Percentiles rank a stretch among this genome's conserved stretches.
Conservation (phyloP, 2,113 vertebrate species). For the Malaclemys terrapin region DNA sequence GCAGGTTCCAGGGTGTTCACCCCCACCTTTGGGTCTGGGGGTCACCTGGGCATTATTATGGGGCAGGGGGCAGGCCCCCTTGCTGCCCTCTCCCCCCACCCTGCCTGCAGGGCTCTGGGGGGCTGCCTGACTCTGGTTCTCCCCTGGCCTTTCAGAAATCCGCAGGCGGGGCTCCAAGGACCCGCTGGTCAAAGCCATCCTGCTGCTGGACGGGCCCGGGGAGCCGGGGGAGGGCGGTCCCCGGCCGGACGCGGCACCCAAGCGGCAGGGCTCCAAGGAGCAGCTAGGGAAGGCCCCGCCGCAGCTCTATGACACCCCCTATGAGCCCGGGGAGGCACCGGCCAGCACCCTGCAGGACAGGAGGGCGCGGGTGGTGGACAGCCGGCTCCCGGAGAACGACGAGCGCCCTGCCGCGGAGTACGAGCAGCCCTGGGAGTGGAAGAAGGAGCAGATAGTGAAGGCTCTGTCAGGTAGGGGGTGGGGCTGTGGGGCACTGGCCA, state of each 20-base stretch:
- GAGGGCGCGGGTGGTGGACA: slow-evolving; percentile 15
- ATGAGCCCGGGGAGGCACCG: slow-evolving; percentile 40
- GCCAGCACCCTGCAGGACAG: background rate
- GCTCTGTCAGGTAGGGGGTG: slow-evolving; percentile 85
- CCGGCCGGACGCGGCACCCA: slow-evolving; percentile 45
- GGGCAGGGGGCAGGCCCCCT: too few species aligned
- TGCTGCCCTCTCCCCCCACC: too few species aligned
- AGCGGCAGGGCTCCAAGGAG: slow-evolving; percentile 67
- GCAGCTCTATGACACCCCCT: slow-evolving; percentile 83
- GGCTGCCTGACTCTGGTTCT: background rate
- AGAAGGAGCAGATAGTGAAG: slow-evolving; percentile 88
- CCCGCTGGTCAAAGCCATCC: slow-evolving; percentile 89
- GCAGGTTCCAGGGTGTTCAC: background rate
- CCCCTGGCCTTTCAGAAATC: slow-evolving; percentile 82
- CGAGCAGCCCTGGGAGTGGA: slow-evolving; percentile 93
- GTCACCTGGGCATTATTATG: too few species aligned
- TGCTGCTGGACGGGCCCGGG: slow-evolving; percentile 80
- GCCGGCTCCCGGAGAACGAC: slow-evolving; percentile 80
- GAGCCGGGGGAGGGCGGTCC: slow-evolving; percentile 71
- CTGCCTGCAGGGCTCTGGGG: too few species aligned
- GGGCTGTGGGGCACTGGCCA: background rate
- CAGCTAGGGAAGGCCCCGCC: slow-evolving; percentile 52
- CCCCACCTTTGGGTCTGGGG: too few species aligned
- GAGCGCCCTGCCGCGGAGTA: slow-evolving; percentile 84
- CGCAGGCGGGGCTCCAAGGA: slow-evolving; percentile 93